Evolutionary conservation across 2,888 invertebrate species (phyloP).

Genomic region (Ceratothoa steindachneri): DNA sequence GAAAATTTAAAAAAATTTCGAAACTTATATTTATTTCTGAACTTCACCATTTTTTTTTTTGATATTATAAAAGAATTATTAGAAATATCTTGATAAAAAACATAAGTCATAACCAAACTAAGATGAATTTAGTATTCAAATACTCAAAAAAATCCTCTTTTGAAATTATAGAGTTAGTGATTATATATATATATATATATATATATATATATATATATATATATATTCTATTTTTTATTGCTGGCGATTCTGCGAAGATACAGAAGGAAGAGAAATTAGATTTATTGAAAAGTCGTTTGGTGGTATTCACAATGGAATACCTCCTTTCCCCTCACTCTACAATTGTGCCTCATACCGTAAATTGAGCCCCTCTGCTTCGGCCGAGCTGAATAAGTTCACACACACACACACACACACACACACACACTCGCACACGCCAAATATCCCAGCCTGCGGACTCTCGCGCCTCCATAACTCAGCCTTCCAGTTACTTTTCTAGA

Average conservation of each 20-base stretch:
- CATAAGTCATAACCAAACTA: no score
- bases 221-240: no score
- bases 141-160: no score
- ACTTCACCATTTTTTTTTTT: no score
- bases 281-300: neutral
- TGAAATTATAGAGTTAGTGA: no score
- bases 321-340: neutral
- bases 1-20: no score
- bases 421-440: no score
- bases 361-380: neutral
- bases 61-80: no score
- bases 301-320: neutral
- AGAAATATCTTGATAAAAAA: no score
- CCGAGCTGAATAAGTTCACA: neutral
- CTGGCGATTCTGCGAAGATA: neutral
- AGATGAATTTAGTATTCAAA: no score
- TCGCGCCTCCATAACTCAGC: neutral
- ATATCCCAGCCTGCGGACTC: neutral
- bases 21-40: no score
- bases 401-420: neutral
- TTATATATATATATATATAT: neutral
- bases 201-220: neutral
- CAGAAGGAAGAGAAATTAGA: neutral
- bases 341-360: slow-evolving; percentile 1
- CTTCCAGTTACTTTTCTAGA: slow-evolving; percentile 7